Conservation (phyloP, 2,888 invertebrate species). For the Pediacus dermestoides region DNA sequence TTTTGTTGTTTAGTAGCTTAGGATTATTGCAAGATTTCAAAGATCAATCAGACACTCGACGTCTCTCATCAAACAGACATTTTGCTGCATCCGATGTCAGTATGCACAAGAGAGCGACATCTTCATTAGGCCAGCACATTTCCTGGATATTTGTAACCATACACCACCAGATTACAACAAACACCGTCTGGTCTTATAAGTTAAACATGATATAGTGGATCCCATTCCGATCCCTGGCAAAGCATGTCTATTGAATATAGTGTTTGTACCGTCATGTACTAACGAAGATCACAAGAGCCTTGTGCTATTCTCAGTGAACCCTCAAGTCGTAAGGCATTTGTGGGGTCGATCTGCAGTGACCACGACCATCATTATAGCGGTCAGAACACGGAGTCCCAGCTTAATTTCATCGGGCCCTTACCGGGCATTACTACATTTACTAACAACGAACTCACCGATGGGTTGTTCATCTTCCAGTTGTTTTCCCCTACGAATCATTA, state of each 20-base stretch:
- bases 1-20: too few relatives aligned
- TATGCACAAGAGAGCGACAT: neutral
- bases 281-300: neutral
- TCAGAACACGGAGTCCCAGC: constrained; percentile 19
- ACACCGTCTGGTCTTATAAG: constrained; percentile 18
- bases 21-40: too few relatives aligned
- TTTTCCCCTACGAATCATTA: constrained; percentile 23
- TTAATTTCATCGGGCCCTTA: constrained; percentile 27
- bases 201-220: constrained; percentile 26
- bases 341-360: constrained; percentile 24
- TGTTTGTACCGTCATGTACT: neutral
- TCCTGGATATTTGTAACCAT: constrained; percentile 20
- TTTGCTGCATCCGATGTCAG: too few relatives aligned
- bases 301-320: constrained; percentile 8
- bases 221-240: too few relatives aligned
- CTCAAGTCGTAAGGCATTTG: constrained; percentile 15
- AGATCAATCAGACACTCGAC: too few relatives aligned
- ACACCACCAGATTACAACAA: constrained; percentile 24
- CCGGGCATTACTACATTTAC: constrained; percentile 16
- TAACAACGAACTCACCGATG: constrained; percentile 3
- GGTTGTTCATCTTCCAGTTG: constrained; percentile 10
- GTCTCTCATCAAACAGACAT: too few relatives aligned
- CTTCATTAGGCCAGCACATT: constrained; percentile 4
- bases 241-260: too few relatives aligned
- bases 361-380: constrained; percentile 28